Conservation (phyloP, 1,140 invertebrate species). For the Neelides sp. region DNA sequence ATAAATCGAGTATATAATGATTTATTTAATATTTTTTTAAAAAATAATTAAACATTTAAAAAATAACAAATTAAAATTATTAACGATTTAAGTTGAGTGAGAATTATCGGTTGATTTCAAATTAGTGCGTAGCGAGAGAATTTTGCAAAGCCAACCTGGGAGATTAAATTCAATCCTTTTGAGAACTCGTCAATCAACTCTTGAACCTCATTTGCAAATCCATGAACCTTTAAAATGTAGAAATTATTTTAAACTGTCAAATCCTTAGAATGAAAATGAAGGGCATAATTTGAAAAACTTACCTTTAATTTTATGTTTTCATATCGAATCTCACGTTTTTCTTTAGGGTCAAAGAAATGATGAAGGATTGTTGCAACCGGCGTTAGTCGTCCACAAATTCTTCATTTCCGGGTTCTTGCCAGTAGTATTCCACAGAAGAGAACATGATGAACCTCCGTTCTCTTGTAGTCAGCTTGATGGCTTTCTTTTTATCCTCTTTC, state of each 20-base stretch:
- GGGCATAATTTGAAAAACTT: conserved; percentile 15
- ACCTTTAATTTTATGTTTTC: conserved; percentile 76
- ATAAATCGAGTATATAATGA: too few relatives aligned
- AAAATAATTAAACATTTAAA: conserved; percentile 16
- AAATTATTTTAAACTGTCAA: neutral
- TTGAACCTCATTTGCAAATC: conserved; percentile 92
- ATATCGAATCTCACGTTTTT: conserved; percentile 74
- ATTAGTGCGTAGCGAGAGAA: conserved; percentile 82
- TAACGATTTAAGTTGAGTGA: neutral
- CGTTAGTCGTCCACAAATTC: conserved; percentile 42
- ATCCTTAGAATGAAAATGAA: neutral
- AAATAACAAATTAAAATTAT: neutral
- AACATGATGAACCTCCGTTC: conserved; percentile 88
- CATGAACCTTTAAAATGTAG: conserved; percentile 62
- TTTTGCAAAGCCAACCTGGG: conserved; percentile 94
- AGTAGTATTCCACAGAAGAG: conserved; percentile 84
- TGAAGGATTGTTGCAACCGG: conserved; percentile 66
- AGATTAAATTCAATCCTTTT: conserved; percentile 75
- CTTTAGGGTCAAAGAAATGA: conserved; percentile 90
- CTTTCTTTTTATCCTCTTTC: conserved; percentile 44
- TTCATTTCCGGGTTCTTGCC: conserved; percentile 41
- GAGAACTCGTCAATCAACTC: conserved; percentile 89
- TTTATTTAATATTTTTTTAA: too few relatives aligned
- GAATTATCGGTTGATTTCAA: conserved; percentile 59
- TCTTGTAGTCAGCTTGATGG: conserved; percentile 65